Percentiles rank a stretch among this genome's conserved stretches.
phyloP scores from a whole-genome alignment of 2,113 vertebrate species.

The Tyrannus savana region DNA sequence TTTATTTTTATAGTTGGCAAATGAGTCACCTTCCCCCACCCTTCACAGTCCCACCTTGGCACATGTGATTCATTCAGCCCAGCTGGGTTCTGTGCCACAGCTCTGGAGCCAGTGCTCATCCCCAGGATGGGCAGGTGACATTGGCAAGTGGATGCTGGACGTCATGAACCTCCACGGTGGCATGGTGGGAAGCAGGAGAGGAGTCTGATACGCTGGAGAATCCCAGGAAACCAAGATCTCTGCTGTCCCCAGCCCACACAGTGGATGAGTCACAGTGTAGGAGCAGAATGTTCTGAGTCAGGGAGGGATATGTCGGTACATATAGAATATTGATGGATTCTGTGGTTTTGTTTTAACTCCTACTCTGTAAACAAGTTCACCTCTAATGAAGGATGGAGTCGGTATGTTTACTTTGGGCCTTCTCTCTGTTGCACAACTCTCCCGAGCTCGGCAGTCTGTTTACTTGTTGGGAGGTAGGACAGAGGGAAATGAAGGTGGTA shows the following conservation, averaged over 20 bases:
- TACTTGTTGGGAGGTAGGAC: slow-evolving; percentile 19
- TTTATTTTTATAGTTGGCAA: slow-evolving; percentile 40
- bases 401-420: slow-evolving; percentile 24
- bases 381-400: slow-evolving; percentile 20
- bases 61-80: background rate
- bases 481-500: slow-evolving; percentile 2
- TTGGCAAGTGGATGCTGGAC: background rate
- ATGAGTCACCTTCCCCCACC: slow-evolving; percentile 32
- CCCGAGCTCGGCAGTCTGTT: slow-evolving; percentile 32
- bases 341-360: background rate
- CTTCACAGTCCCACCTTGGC: background rate
- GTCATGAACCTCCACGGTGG: accelerated
- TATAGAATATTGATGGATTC: background rate
- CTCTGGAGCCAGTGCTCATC: background rate
- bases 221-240: background rate
- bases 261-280: background rate
- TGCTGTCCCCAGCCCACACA: background rate
- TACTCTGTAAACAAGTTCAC: slow-evolving; percentile 38
- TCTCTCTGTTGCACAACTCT: slow-evolving; percentile 9
- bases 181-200: background rate
- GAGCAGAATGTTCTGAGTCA: background rate
- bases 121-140: background rate
- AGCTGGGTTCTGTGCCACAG: accelerated
- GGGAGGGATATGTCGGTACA: background rate
- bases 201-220: background rate